These are phyloP conservation scores for Dicrostonyx torquatus DNA, from an alignment of 2,797 vertebrate genomes.

Conservation along the genomic window DNA sequence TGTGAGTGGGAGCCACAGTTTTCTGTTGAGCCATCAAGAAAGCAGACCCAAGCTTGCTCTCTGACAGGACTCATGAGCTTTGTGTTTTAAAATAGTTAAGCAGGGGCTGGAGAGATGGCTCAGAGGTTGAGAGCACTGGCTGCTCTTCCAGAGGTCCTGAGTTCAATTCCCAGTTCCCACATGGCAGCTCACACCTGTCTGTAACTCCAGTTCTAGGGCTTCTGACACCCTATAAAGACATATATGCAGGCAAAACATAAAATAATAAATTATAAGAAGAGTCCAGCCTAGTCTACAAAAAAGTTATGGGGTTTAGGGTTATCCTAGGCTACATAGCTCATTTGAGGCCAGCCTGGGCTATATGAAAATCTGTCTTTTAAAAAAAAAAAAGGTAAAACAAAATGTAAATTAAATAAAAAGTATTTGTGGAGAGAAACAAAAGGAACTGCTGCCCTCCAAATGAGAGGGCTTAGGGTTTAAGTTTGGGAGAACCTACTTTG, in stretches of 20 bases:
- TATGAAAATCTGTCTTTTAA: background rate
- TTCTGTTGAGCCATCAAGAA: background rate
- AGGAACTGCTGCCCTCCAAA: accelerated
- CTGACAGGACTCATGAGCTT: background rate
- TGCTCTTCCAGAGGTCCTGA: background rate
- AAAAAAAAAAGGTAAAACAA: background rate
- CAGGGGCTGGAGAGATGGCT: background rate
- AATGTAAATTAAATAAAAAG: background rate
- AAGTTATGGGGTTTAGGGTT: background rate
- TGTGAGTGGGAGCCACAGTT: background rate
- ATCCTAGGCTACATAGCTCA: background rate
- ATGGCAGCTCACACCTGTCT: background rate
- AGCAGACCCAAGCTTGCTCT: background rate
- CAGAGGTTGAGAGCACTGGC: background rate
- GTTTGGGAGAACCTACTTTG: background rate
- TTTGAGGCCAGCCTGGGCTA: background rate
- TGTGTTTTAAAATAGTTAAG: background rate
- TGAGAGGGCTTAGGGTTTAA: background rate
- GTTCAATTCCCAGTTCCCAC: background rate
- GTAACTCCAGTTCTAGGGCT: background rate
- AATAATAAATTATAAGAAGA: background rate
- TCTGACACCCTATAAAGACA: background rate
- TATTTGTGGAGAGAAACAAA: background rate
- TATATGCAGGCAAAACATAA: background rate
- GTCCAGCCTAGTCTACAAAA: background rate